These are phyloP conservation scores for Odocoileus virginianus DNA, from an alignment of 2,113 vertebrate species.

Conservation along the genomic window DNA sequence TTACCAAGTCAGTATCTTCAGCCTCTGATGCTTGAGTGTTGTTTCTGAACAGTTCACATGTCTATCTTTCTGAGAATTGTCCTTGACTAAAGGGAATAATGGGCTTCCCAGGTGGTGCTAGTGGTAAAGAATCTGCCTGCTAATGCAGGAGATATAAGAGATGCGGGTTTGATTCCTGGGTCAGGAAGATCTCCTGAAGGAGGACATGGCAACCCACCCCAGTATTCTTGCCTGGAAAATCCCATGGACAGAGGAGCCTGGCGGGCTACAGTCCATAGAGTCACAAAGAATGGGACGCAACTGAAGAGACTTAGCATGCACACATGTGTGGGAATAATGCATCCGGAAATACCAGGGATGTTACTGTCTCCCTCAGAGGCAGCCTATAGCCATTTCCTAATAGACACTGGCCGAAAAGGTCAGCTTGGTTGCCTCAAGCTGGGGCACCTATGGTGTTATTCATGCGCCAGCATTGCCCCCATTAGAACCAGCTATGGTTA, in stretches of 20 bases:
- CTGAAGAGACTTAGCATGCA: not conserved
- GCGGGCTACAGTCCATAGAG: accelerated
- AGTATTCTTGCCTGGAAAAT: not conserved
- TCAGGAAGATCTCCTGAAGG: not conserved
- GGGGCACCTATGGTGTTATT: not conserved
- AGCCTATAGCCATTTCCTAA: not conserved
- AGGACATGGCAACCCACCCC: not conserved
- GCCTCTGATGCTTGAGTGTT: not conserved
- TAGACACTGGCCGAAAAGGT: not conserved
- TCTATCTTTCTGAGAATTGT: not conserved
- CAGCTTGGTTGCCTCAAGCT: not conserved
- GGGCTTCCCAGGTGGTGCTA: not conserved
- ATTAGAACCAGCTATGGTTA: not conserved
- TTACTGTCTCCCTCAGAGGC: not conserved
- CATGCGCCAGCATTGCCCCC: too few relatives aligned
- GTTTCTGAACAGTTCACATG: not conserved
- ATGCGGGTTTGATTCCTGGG: not conserved
- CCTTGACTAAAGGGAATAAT: not conserved
- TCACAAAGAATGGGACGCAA: accelerated
- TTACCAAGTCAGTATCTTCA: not conserved
- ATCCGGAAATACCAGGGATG: not conserved
- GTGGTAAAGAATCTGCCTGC: not conserved
- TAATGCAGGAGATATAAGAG: not conserved
- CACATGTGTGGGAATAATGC: not conserved
- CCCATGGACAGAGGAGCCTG: not conserved